These are phyloP conservation scores for Odontophorus gujanensis DNA, from an alignment of 2,113 vertebrate species.

Conservation along the genomic window DNA sequence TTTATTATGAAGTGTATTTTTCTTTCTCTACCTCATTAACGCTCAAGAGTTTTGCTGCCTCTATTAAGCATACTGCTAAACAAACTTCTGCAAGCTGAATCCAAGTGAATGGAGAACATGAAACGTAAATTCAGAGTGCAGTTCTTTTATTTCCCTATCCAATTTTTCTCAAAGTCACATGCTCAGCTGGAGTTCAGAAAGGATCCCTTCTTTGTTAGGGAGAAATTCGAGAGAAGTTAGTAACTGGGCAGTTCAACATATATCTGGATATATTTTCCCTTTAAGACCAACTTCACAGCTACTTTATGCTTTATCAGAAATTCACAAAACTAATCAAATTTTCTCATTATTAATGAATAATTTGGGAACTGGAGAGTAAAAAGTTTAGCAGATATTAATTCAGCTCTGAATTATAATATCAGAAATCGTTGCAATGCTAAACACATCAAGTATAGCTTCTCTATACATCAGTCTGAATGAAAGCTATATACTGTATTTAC, in stretches of 20 bases:
- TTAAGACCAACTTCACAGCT: neutral
- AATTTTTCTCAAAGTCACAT: neutral
- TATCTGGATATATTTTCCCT: neutral
- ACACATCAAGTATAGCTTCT: neutral
- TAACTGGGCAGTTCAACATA: neutral
- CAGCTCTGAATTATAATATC: neutral
- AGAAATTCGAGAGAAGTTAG: neutral
- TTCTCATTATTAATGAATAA: neutral
- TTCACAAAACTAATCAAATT: neutral
- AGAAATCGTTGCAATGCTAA: neutral
- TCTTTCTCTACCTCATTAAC: conserved; percentile 36
- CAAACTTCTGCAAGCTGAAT: conserved; percentile 10
- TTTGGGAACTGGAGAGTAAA: neutral
- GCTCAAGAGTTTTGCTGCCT: conserved; percentile 40
- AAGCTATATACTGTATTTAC: neutral
- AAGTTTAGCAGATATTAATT: neutral
- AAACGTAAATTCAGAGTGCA: neutral
- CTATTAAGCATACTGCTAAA: conserved; percentile 39
- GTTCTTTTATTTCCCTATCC: neutral
- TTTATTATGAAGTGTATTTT: conserved; percentile 71
- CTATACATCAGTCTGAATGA: neutral
- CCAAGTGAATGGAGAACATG: neutral
- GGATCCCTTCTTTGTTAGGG: neutral
- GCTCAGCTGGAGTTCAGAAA: neutral
- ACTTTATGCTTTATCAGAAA: neutral